Percentiles rank a stretch among this genome's conserved stretches.
These are phyloP conservation scores for Deroplatys truncata DNA, from an alignment of 2,888 invertebrate genomes.

Conservation along the genomic window DNA sequence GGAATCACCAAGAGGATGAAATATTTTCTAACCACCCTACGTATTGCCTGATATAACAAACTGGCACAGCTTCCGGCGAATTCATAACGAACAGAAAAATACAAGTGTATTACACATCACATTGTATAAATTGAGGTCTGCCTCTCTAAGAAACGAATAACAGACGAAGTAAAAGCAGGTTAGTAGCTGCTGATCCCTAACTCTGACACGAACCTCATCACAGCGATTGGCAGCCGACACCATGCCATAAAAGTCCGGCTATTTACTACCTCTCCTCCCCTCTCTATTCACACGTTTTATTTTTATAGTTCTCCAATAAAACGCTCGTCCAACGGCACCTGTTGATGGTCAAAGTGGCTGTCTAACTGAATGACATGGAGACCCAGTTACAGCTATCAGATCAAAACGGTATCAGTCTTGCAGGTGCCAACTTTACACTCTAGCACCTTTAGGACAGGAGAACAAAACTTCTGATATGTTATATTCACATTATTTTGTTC, in stretches of 20 bases:
- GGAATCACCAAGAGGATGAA: too few relatives aligned
- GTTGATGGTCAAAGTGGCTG: background rate
- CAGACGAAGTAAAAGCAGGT: background rate
- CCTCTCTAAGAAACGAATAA: background rate
- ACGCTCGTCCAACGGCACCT: background rate
- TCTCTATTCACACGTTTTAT: background rate
- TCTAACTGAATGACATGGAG: background rate
- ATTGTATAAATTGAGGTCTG: too few relatives aligned
- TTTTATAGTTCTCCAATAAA: conserved; percentile 12
- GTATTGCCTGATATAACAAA: too few relatives aligned
- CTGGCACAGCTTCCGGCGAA: too few relatives aligned
- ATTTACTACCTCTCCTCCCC: background rate
- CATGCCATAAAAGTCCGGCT: background rate
- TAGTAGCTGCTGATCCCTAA: background rate
- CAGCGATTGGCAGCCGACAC: background rate
- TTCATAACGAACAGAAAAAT: too few relatives aligned
- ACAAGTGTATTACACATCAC: too few relatives aligned
- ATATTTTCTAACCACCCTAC: too few relatives aligned
- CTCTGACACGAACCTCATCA: background rate
- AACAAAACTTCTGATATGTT: too few relatives aligned
- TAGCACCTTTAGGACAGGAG: too few relatives aligned
- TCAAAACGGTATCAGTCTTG: background rate
- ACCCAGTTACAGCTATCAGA: background rate
- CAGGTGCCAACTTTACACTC: background rate
- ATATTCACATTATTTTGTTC: too few relatives aligned